Evolutionary conservation across 2,888 invertebrate genomes (phyloP), one percentile per base, ranked within the genome.

Genomic region (Agelastica alni): DNA sequence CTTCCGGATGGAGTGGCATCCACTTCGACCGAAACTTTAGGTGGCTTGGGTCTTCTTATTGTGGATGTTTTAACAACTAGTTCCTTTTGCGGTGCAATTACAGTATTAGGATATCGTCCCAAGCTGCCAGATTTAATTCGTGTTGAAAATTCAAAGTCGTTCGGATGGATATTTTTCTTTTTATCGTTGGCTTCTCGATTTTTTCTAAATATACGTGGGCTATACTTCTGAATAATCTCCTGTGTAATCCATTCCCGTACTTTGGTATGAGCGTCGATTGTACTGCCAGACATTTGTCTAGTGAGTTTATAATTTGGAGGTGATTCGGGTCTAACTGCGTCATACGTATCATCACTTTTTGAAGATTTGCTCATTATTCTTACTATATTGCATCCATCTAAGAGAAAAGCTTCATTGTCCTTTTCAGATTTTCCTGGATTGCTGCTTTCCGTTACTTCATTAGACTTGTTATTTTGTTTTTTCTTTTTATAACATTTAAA

Each of bases 231-330:
- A 67, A 87, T 85, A 26, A 89, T 86, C 73, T 90, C 89, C 60
- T 88, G 87, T 0, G 88, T 85, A 64, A 93, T 92, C 93, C 93
- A 92, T 65, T 92, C 90, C 58, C 87, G 82, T 1, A 93, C 92
- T 80, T 92, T 92, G 9, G 90, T 88, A 70, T 91, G 88, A 0
- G 92, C 89, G 73, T 93, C 92, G 60, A 93, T 84, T 0, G 92
- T 92, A 58, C 90, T 91, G 3, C 83, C 85, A 4, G 90, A 91
- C 68, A 88, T 82, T 73, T 89, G 88, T 14, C 89, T 76, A 13
- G 86, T 82, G 18, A 89, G 75, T 71, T 86, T 85, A 66, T 85
- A 85, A 65, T 81, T 83, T 75, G 85, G 78, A 72, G 82, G 72
- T 64, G 79, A 77, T 58, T 83, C 82, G 58, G 73, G 70, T 68